Evolutionary conservation across 1,140 invertebrate species (phyloP), one percentile per base, ranked within the genome.

Genomic region (Parasteatoda tepidariorum): DNA sequence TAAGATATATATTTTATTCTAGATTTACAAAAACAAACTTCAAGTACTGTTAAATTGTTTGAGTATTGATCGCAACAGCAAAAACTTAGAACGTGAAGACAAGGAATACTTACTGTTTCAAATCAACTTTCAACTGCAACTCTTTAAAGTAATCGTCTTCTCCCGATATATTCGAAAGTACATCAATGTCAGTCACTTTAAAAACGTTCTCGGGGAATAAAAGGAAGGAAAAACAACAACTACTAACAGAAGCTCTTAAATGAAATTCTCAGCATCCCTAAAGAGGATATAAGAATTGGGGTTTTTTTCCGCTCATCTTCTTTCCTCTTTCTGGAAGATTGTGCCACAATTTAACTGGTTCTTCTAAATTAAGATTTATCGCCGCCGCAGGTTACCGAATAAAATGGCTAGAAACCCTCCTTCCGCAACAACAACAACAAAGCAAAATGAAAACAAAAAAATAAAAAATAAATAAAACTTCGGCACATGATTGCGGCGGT

Each of bases 311-410:
- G n/a, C 38, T 48, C 4, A 5, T 41, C 5, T 18, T 48, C 38
- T 48, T 62, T 18, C 30, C 57, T n/a, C 55, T 15, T 18, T 22
- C 18, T 18, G 24, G 54, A 55, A 55, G 62, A n/a, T 75, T 34
- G 26, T 34, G 66, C 62, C 34, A 34, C 26, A 57, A 34, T 33
- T 66, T n/a, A 33, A 33, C 74, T 78, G 26, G 26, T 33, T 59
- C 57, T 59, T 26, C 62, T 33, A 78, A 78, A 78, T 78, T 78
- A 78, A 78, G 74, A 78, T 78, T 78, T 78, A 78, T 78, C 61
- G 61, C 34, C 74, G 66, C 73, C 55, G 34, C 55, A 75, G 55
- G 57, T 62, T 38, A 38, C n/a, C 38, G 18, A 48, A 48, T 48
- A 48, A 48, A 48, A 48, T 18, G 38, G 38, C 9, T 48, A 48